A percentile compares a stretch with the other conserved stretches of the same genome.
Conservation (phyloP, 2,888 invertebrate genomes). For the Nomada fucata region DNA sequence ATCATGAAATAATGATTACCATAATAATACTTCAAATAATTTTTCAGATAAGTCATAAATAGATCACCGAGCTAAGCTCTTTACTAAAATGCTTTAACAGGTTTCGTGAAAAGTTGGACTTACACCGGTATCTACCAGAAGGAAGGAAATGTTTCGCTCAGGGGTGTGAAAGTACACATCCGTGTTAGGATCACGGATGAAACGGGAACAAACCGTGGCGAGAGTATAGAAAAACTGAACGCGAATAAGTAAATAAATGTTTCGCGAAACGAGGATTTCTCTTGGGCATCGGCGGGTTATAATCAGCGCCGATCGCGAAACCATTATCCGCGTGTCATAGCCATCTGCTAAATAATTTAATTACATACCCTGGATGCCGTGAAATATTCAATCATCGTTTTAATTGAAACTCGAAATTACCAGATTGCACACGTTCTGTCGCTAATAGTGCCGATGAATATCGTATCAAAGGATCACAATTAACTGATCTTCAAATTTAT, state of each 20-base stretch:
- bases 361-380: not conserved
- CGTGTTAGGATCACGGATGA: too few species aligned
- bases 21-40: too few species aligned
- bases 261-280: not conserved
- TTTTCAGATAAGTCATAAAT: too few species aligned
- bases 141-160: too few species aligned
- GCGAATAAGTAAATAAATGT: not conserved
- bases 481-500: not conserved
- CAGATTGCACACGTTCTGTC: not conserved
- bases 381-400: conserved; percentile 41
- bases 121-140: too few species aligned
- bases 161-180: too few species aligned
- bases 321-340: not conserved
- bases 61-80: too few species aligned
- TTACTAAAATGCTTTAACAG: too few species aligned
- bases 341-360: conserved; percentile 38
- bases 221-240: not conserved
- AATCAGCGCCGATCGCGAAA: not conserved
- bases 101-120: too few species aligned
- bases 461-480: not conserved
- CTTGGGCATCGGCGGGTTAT: not conserved
- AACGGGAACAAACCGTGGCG: not conserved
- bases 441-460: conserved; percentile 1
- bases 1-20: too few species aligned
- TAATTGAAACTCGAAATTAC: conserved; percentile 40